phyloP scores from a whole-genome alignment of 2,113 vertebrate species.

The Gnathonemus longibarbis region DNA sequence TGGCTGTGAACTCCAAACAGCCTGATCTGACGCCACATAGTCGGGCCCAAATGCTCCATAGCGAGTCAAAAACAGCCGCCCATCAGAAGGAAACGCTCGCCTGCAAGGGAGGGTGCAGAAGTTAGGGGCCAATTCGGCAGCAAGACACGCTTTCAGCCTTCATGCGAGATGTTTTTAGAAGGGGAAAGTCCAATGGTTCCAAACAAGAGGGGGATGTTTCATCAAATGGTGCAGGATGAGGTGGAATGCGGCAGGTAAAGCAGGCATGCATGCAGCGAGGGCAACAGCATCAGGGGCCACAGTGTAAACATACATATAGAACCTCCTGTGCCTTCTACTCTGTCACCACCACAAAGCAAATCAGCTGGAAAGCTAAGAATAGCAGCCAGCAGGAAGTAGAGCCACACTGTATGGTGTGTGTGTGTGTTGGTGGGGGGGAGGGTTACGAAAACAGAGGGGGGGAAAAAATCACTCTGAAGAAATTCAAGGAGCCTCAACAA shows the following conservation, averaged over 20 bases:
- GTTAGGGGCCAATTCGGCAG: background rate
- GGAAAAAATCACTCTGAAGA: background rate
- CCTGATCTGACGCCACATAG: background rate
- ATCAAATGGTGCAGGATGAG: background rate
- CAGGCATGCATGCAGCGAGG: background rate
- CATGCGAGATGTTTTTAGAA: background rate
- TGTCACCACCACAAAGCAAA: constrained; percentile 14
- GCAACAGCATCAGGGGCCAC: background rate
- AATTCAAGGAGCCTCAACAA: background rate
- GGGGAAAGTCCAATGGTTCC: background rate
- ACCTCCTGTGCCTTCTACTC: background rate
- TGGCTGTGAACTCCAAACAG: background rate
- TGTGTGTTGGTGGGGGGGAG: background rate
- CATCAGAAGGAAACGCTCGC: background rate
- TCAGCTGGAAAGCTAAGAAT: constrained; percentile 20
- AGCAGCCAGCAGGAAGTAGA: background rate
- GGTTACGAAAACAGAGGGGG: background rate
- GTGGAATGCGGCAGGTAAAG: background rate
- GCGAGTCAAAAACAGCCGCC: background rate
- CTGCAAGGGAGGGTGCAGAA: background rate
- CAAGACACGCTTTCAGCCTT: background rate
- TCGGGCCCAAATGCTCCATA: background rate
- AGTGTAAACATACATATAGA: background rate
- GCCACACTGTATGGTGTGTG: background rate
- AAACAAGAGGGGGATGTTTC: background rate